Percentiles rank a stretch among this genome's conserved stretches.
These are phyloP conservation scores for Druon quercuslanigerum DNA, from an alignment of 1,140 invertebrate genomes.

Conservation along the genomic window DNA sequence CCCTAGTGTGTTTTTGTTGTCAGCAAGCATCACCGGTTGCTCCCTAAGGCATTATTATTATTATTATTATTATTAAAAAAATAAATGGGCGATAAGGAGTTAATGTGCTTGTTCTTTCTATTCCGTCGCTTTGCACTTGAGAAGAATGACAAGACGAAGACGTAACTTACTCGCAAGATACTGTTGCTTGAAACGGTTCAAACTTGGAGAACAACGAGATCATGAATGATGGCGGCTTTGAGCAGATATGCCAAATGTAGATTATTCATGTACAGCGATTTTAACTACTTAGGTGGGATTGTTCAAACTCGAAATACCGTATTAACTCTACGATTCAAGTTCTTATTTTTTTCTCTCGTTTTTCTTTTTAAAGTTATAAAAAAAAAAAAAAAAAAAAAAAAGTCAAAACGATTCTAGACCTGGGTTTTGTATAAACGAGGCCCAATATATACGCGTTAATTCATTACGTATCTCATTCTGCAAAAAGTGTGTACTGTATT, in stretches of 20 bases:
- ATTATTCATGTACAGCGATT: slow-evolving; percentile 47
- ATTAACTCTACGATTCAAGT: slow-evolving; percentile 41
- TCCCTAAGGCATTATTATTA: background rate
- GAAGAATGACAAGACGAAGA: slow-evolving; percentile 29
- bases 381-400: too few species aligned
- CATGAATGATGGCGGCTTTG: background rate
- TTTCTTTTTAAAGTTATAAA: too few species aligned
- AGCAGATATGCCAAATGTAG: slow-evolving; percentile 25
- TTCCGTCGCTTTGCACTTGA: slow-evolving; percentile 3
- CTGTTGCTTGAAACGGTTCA: slow-evolving; percentile 13
- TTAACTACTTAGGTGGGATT: slow-evolving; percentile 36
- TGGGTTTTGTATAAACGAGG: slow-evolving; percentile 47
- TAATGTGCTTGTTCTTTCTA: background rate
- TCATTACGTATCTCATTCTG: slow-evolving; percentile 56
- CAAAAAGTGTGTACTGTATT: slow-evolving; percentile 64
- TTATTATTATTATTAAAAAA: background rate
- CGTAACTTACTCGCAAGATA: slow-evolving; percentile 28
- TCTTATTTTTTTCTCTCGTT: too few species aligned
- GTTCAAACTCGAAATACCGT: slow-evolving; percentile 33
- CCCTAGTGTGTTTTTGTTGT: background rate
- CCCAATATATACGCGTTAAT: slow-evolving; percentile 40
- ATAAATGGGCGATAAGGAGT: background rate
- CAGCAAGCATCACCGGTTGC: background rate
- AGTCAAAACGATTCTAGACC: background rate
- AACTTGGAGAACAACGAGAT: slow-evolving; percentile 15